Evolutionary conservation across 2,888 invertebrate species (phyloP).

Genomic region (Epinotia brunnichana): DNA sequence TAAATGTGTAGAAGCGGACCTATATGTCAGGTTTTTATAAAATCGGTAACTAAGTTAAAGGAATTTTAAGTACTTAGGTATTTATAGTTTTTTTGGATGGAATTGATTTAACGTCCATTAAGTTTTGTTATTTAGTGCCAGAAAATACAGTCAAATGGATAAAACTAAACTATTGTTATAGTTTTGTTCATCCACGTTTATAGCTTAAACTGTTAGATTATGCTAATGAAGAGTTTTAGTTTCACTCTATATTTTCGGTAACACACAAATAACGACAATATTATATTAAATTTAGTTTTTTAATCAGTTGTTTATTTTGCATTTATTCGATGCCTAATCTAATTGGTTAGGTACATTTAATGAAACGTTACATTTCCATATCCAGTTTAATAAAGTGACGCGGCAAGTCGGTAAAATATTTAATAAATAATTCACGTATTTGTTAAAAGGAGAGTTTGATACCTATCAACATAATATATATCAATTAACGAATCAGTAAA

Average conservation of each 20-base stretch:
- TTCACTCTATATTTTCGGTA: neutral
- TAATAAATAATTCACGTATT: neutral
- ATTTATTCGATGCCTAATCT: neutral
- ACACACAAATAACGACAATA: neutral
- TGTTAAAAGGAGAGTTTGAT: neutral
- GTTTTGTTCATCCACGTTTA: no score
- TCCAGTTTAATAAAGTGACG: neutral
- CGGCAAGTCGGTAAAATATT: neutral
- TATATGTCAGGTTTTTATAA: neutral
- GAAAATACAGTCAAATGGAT: neutral
- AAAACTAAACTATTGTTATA: slow-evolving; percentile 15
- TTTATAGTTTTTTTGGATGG: neutral
- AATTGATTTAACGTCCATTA: neutral
- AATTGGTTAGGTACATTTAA: neutral
- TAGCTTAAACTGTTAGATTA: neutral
- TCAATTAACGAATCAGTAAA: neutral
- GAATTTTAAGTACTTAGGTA: neutral
- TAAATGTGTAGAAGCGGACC: slow-evolving; percentile 47
- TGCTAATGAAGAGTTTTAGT: slow-evolving; percentile 7
- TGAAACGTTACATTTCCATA: neutral
- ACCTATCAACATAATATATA: no score
- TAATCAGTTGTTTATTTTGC: neutral
- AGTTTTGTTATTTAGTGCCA: neutral
- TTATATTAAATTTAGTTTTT: no score
- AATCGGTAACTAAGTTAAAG: neutral